phyloP scores from a whole-genome alignment of 2,113 vertebrate species.

The Motacilla tschutschensis region DNA sequence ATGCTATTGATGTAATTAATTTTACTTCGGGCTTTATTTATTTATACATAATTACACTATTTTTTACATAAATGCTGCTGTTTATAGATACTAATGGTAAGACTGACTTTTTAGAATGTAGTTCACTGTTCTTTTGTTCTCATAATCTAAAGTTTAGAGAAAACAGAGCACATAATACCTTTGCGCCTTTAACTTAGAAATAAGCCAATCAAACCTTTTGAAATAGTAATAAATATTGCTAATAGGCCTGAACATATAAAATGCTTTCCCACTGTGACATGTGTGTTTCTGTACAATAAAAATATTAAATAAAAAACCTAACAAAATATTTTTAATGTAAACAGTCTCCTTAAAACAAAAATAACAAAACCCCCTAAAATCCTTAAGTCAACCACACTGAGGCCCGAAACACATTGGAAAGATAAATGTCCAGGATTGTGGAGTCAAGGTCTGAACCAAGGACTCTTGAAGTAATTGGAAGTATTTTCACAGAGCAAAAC shows the following conservation, averaged over 20 bases:
- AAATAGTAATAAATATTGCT: slow-evolving; percentile 31
- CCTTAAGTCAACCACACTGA: slow-evolving; percentile 63
- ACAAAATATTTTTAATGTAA: slow-evolving; percentile 20
- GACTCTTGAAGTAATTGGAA: background rate
- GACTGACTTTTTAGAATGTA: background rate
- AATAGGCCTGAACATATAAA: slow-evolving; percentile 21
- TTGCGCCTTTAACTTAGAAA: slow-evolving; percentile 61
- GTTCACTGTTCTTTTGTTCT: slow-evolving; percentile 35
- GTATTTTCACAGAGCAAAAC: background rate
- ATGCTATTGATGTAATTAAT: background rate
- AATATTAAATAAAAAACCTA: background rate
- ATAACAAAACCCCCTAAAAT: slow-evolving; percentile 39
- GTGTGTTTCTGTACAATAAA: slow-evolving; percentile 6
- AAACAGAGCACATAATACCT: slow-evolving; percentile 47
- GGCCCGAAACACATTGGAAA: slow-evolving; percentile 62
- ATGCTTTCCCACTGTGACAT: background rate
- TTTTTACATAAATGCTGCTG: background rate
- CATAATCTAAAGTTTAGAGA: slow-evolving; percentile 61
- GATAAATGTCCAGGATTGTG: slow-evolving; percentile 60
- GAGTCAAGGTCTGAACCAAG: background rate
- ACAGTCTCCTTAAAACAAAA: background rate
- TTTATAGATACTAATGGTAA: background rate
- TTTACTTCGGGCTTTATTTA: background rate
- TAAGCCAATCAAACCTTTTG: slow-evolving; percentile 63
- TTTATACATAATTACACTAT: background rate